These are phyloP conservation scores for Diphyllodes magnificus DNA, from an alignment of 2,113 vertebrate species.

Conservation along the genomic window DNA sequence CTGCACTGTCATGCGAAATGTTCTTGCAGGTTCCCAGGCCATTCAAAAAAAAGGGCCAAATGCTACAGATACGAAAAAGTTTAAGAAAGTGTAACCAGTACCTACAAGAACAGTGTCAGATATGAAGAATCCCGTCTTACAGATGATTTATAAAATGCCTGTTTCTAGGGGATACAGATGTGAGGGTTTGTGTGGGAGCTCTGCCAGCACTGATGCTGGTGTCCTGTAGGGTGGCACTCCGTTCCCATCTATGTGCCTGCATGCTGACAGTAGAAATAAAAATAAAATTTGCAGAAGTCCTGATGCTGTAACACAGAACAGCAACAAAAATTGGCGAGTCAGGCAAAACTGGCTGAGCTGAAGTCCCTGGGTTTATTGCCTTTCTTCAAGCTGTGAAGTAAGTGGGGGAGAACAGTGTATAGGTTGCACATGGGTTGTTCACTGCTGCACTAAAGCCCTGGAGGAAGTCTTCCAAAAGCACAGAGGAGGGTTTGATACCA, in stretches of 20 bases:
- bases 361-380: not conserved
- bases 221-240: not conserved
- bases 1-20: not conserved
- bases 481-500: not conserved
- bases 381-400: slow-evolving; percentile 25
- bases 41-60: not conserved
- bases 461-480: not conserved
- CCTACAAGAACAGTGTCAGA: not conserved
- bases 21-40: not conserved
- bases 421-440: not conserved
- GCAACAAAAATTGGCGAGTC: not conserved
- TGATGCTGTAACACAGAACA: not conserved
- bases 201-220: not conserved
- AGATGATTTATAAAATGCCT: not conserved
- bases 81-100: not conserved
- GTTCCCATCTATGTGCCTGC: not conserved
- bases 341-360: not conserved
- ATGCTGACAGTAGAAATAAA: not conserved
- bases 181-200: not conserved
- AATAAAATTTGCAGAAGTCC: not conserved
- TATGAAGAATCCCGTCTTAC: not conserved
- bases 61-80: not conserved
- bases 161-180: not conserved
- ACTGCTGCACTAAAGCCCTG: not conserved
- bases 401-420: not conserved